Percentiles rank a stretch among this genome's conserved stretches.
Conservation (phyloP, 2,113 vertebrate species). For the Engraulis encrasicolus region DNA sequence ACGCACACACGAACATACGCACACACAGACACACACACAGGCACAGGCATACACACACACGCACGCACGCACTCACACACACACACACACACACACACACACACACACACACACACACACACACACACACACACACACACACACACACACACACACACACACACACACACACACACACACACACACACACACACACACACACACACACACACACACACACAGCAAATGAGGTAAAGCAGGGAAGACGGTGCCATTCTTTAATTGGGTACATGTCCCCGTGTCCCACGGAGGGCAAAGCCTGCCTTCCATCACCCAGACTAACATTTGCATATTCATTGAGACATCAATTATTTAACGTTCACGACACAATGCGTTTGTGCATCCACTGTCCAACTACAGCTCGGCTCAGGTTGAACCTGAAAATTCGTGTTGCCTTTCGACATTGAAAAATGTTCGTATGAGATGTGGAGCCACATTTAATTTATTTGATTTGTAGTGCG, state of each 20-base stretch:
- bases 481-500: background rate
- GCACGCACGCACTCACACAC: too few relatives aligned
- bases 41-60: too few relatives aligned
- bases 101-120: slow-evolving; percentile 3
- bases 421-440: slow-evolving; percentile 45
- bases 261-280: slow-evolving; percentile 71
- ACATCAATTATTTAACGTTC: slow-evolving; percentile 81
- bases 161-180: slow-evolving; percentile 61
- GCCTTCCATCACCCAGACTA: slow-evolving; percentile 43
- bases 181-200: slow-evolving; percentile 60
- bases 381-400: slow-evolving; percentile 45
- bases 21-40: too few relatives aligned
- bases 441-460: slow-evolving; percentile 37
- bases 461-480: background rate
- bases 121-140: slow-evolving; percentile 54
- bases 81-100: slow-evolving; percentile 14
- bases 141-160: slow-evolving; percentile 11
- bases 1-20: too few relatives aligned
- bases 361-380: slow-evolving; percentile 65
- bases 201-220: slow-evolving; percentile 58
- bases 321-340: slow-evolving; percentile 82
- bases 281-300: slow-evolving; percentile 61
- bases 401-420: background rate
- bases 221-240: background rate
- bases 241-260: slow-evolving; percentile 68